Base-by-base conservation (phyloP, 2,113 vertebrate genomes). In the Saccopteryx bilineata region DNA sequence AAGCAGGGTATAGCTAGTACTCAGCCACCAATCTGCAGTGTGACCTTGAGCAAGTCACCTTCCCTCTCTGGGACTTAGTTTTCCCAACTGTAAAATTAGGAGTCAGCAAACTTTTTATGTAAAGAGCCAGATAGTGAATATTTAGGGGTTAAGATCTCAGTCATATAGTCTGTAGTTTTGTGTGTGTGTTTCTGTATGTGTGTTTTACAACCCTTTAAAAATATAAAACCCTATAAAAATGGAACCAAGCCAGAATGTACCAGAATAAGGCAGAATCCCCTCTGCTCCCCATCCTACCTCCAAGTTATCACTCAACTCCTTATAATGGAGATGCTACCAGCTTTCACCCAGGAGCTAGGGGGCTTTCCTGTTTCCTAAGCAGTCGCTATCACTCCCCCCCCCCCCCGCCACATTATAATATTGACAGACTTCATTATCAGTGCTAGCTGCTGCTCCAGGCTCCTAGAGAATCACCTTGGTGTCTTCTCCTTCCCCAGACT, bases 211-310 rank as follows among this genome's bases (percentile, higher is more conserved):
- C 0, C 24, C 69, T 33, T 79, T 54, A 52, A 81, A 87, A 75
- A 68, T 60, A 26, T 83, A 54, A 88, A 95, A 76, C 61, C 33
- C 12, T 61, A 60, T 76, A 83, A 60, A 90, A 78, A 71, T 54
- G 69, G 39, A 65, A 58, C 61, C 63, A 68, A 83, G 76, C 56
- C 21, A n/a, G 83, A 81, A 85, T 24, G 66, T 28, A 26, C 13
- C 87, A 65, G 46, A 60, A 28, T 5, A 17, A 50, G 48, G 68
- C 74, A 86, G 54, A 82, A 14, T 23, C 58, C 9, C 24, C 18
- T 90, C 68, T 31, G 14, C 17, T 65, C 18, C 31, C 15, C 50
- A 48, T 46, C n/a, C 48, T 60, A 65, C 24, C 72, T 68, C 72
- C 52, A 31, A 54, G 54, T 84, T 31, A 17, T 66, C 31, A 31